phyloP scores from a whole-genome alignment of 2,888 invertebrate species.

The Gasteruption jaculator region DNA sequence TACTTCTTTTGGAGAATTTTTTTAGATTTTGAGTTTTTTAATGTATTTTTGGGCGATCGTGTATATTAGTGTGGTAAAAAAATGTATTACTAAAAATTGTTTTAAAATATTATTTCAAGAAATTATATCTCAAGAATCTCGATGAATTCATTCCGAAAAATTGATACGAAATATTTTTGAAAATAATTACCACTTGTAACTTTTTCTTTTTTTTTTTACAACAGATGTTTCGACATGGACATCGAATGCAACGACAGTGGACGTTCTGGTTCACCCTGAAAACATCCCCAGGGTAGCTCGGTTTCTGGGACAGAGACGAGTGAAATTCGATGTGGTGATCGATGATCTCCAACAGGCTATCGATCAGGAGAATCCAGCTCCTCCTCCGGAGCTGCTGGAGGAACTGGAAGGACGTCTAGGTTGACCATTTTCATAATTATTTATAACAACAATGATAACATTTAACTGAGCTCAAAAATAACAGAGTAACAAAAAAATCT shows the following conservation, averaged over 20 bases:
- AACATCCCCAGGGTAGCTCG: slow-evolving; percentile 62
- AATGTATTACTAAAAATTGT: too few relatives aligned
- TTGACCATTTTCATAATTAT: too few relatives aligned
- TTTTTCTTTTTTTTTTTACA: slow-evolving; percentile 1
- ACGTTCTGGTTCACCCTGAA: slow-evolving; percentile 68
- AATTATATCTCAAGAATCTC: too few relatives aligned
- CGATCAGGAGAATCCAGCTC: slow-evolving; percentile 70
- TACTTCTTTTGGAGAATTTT: not conserved
- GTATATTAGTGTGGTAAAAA: too few relatives aligned
- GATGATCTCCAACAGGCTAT: slow-evolving; percentile 75
- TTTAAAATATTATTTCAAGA: too few relatives aligned
- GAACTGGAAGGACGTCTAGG: slow-evolving; percentile 65
- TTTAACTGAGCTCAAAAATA: too few relatives aligned
- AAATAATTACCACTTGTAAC: too few relatives aligned
- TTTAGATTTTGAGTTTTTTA: slow-evolving; percentile 6
- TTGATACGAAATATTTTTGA: too few relatives aligned
- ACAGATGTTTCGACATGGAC: slow-evolving; percentile 65
- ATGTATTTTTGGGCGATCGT: too few relatives aligned
- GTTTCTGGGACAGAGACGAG: slow-evolving; percentile 60
- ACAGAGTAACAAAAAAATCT: too few relatives aligned
- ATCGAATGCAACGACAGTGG: slow-evolving; percentile 61
- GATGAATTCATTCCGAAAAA: too few relatives aligned
- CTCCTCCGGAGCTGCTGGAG: slow-evolving; percentile 58
- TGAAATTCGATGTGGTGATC: slow-evolving; percentile 69
- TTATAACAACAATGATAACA: too few relatives aligned